Base-by-base conservation (phyloP, 2,888 invertebrate species). In the Ennomos fuscantarius region DNA sequence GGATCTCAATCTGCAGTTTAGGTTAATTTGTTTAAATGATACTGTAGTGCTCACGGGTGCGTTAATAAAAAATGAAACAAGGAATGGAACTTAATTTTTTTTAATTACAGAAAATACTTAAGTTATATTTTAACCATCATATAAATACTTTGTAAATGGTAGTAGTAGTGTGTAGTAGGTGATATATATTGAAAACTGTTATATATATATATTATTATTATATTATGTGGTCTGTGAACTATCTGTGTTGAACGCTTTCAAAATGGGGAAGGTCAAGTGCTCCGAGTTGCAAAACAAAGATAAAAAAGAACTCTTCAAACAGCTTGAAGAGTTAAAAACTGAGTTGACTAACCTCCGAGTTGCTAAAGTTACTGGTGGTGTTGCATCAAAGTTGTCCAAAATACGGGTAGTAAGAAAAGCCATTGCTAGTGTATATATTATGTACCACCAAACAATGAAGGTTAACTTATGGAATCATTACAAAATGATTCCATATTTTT, bases 391-490 rank as follows among this genome's bases (percentile, higher is more conserved):
- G 86, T 94, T 99, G 36, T 98, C 99, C 9, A 99, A 99, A 93
- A 99, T 99, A 78, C 97, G 98, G 66, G 98, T 99, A 31, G 99
- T 99, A 5, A 95, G 99, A 64, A 99, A 99, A 93, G 99, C 99
- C 9, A 99, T 99, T 76, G 99, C 99, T 44, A 95, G 99, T 74
- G 98, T 99, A 51, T 96, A 98, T 89, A 99, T 99, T 92, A 99
- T 99, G 70, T 99, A 99, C 95, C 97, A 99, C 89, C 99, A 99
- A 87, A 99, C 98, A 86, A 99, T 99, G 92, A 99, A 99, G 93
- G 98, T 98, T 73, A 99, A 99, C 84, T 93, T 99, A 72, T 94
- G 98, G 59, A 97, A 98, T 82, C 95, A 98, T 72, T 99, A 98
- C 92, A 97, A 97, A 90, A 96, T 74, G 97, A n/a, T n/a, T n/a